Conservation (phyloP, 1,140 invertebrate genomes). For the Pseudoatta argentina region DNA sequence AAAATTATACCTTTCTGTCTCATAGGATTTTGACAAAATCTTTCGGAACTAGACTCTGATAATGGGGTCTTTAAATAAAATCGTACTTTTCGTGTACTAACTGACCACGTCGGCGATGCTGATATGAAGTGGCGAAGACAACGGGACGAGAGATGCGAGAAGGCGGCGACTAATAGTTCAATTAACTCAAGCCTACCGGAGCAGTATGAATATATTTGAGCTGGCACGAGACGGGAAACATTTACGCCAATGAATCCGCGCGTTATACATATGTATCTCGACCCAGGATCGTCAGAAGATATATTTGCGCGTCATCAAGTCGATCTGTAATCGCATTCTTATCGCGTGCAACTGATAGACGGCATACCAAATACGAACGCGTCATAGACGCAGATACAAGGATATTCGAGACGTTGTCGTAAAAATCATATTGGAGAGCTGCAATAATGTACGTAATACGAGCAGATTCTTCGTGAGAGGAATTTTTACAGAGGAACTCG, state of each 20-base stretch:
- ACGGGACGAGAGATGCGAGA: background rate
- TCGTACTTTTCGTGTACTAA: too few species aligned
- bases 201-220: conserved; percentile 43
- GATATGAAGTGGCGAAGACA: too few species aligned
- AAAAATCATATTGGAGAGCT: background rate
- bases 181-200: conserved; percentile 31
- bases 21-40: too few species aligned
- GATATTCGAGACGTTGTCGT: background rate
- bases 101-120: background rate
- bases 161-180: conserved; percentile 35
- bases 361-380: conserved; percentile 30
- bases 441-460: conserved; percentile 7
- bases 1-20: too few species aligned
- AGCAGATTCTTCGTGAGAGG: background rate
- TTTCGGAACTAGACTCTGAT: too few species aligned
- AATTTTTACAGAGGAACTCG: background rate
- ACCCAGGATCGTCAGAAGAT: background rate
- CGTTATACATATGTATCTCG: background rate
- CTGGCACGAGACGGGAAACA: background rate
- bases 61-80: too few species aligned
- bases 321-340: conserved; percentile 24
- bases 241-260: background rate
- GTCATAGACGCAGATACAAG: background rate
- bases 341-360: conserved; percentile 19
- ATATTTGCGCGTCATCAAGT: background rate